These are phyloP conservation scores for Caerostris darwini DNA, from an alignment of 1,140 invertebrate genomes.

Conservation along the genomic window DNA sequence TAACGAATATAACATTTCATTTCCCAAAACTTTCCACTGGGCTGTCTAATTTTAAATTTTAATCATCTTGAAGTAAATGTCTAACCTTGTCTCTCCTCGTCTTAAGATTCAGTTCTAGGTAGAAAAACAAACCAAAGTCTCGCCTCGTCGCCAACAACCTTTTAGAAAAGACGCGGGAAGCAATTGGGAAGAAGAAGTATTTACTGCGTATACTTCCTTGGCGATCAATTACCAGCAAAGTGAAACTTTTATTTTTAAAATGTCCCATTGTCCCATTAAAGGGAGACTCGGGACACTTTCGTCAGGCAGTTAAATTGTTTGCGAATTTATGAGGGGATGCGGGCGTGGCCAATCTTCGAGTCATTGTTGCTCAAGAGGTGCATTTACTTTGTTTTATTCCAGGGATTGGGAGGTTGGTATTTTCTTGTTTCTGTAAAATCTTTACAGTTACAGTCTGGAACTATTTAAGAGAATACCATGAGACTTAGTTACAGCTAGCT, in stretches of 20 bases:
- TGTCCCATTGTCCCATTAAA: slow-evolving; percentile 30
- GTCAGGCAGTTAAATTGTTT: slow-evolving; percentile 1
- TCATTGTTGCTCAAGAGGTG: not conserved
- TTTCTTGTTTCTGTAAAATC: not conserved
- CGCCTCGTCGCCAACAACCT: not conserved
- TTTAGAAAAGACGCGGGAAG: not conserved
- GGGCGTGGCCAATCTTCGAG: not conserved
- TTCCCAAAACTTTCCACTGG: too few species aligned
- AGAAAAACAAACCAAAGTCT: not conserved
- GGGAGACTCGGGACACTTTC: not conserved
- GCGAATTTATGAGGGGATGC: slow-evolving; percentile 1
- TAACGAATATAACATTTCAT: too few species aligned
- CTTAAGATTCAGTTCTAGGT: too few species aligned
- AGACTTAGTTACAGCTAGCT: not conserved
- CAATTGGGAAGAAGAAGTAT: not conserved
- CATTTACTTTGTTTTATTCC: not conserved
- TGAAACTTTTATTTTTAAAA: slow-evolving; percentile 28
- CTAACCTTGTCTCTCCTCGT: too few species aligned
- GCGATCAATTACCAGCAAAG: not conserved
- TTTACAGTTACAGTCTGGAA: not conserved
- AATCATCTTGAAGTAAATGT: too few species aligned
- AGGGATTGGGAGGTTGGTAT: not conserved
- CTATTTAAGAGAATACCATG: not conserved
- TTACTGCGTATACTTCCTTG: not conserved
- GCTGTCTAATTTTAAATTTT: too few species aligned